A percentile compares a stretch with the other conserved stretches of the same genome.
These are phyloP conservation scores for Osmerus mordax DNA, from an alignment of 2,113 vertebrate genomes.

Conservation along the genomic window DNA sequence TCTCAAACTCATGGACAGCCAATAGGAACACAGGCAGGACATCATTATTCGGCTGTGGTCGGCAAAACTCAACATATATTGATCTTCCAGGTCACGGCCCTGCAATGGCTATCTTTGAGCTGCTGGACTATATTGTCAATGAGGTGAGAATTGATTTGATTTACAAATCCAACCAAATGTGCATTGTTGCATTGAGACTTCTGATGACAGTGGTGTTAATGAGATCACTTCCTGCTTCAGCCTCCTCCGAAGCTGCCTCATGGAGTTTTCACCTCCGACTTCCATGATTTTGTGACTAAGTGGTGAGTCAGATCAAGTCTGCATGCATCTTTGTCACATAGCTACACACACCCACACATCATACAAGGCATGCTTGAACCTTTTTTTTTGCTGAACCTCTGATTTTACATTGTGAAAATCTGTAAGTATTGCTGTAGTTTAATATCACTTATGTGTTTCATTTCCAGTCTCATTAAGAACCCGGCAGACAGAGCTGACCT, in stretches of 20 bases:
- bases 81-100: slow-evolving; percentile 83
- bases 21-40: no score
- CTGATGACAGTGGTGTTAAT: background rate
- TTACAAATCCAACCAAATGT: slow-evolving; percentile 18
- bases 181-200: background rate
- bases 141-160: slow-evolving; percentile 76
- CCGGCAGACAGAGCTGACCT: slow-evolving; percentile 94
- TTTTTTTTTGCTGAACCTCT: no score
- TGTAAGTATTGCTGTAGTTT: background rate
- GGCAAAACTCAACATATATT: background rate
- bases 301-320: slow-evolving; percentile 76
- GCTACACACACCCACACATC: background rate
- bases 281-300: slow-evolving; percentile 99
- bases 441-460: slow-evolving; percentile 33
- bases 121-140: slow-evolving; percentile 98
- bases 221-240: slow-evolving; percentile 61
- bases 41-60: no score
- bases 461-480: slow-evolving; percentile 92
- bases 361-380: no score
- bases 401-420: background rate
- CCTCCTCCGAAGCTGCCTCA: slow-evolving; percentile 93
- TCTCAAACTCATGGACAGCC: no score
- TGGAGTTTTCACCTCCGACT: slow-evolving; percentile 89
- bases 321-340: background rate
- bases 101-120: slow-evolving; percentile 97